phyloP scores from a whole-genome alignment of 2,888 invertebrate species.

The Drosophila kanekoi region DNA sequence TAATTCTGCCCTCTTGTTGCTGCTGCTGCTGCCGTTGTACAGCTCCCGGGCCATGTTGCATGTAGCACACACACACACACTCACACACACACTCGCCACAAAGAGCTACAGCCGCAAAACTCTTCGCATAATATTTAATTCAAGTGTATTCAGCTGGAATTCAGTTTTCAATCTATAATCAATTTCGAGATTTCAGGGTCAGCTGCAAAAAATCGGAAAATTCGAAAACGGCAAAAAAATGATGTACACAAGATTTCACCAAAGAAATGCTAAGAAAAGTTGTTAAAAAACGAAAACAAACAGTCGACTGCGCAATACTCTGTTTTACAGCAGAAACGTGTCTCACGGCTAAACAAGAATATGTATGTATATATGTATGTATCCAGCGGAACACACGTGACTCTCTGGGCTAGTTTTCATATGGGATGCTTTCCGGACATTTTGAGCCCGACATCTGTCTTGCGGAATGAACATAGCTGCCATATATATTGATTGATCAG shows the following conservation, averaged over 20 bases:
- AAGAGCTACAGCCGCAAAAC: constrained; percentile 19
- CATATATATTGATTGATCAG: too few species aligned
- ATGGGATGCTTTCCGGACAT: too few species aligned
- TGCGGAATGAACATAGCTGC: too few species aligned
- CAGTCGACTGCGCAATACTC: neutral
- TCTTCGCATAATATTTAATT: constrained; percentile 9
- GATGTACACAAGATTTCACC: neutral
- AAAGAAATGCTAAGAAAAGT: neutral
- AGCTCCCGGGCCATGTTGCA: constrained; percentile 49
- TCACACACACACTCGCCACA: constrained; percentile 6
- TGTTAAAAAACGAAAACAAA: too few species aligned
- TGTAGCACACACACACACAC: constrained; percentile 26
- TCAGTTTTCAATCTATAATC: constrained; percentile 9
- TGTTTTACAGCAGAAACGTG: neutral
- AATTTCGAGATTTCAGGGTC: constrained; percentile 17
- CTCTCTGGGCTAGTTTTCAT: too few species aligned
- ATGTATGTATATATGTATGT: too few species aligned
- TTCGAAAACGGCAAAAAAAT: constrained; percentile 1
- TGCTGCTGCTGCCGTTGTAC: constrained; percentile 28
- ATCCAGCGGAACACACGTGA: too few species aligned
- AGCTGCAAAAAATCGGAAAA: constrained; percentile 6
- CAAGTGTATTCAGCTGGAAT: neutral
- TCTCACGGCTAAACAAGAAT: too few species aligned
- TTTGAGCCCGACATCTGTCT: too few species aligned
- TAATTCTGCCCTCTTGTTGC: constrained; percentile 46